Percentiles rank a stretch among this genome's conserved stretches.
Conservation (phyloP, 2,113 vertebrate genomes). For the Myrmecophaga tridactyla region DNA sequence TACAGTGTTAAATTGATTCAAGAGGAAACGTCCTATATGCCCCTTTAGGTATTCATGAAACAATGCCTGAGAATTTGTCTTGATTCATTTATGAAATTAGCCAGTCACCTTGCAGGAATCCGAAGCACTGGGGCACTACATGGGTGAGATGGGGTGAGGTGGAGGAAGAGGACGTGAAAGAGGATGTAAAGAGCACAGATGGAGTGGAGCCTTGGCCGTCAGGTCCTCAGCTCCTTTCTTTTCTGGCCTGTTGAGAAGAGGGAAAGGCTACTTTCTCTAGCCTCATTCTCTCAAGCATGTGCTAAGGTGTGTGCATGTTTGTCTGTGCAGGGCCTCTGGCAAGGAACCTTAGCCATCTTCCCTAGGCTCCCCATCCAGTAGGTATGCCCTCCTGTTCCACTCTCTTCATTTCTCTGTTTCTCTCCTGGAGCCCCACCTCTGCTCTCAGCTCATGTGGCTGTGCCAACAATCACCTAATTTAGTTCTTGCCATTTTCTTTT, state of each 20-base stretch:
- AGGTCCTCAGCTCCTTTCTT: not conserved
- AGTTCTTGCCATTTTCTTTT: not conserved
- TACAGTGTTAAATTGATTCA: conserved; percentile 37
- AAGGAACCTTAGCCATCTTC: not conserved
- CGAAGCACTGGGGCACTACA: not conserved
- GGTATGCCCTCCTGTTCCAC: not conserved
- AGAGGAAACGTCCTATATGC: conserved; percentile 27
- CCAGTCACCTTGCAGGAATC: not conserved
- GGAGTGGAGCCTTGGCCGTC: rapidly evolving
- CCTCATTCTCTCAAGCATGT: not conserved
- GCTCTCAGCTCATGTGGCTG: not conserved
- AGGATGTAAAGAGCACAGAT: rapidly evolving
- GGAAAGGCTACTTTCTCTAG: too few relatives aligned
- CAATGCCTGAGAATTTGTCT: conserved; percentile 8
- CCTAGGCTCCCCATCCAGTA: rapidly evolving
- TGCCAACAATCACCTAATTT: not conserved
- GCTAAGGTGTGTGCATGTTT: not conserved
- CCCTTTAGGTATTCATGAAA: conserved; percentile 37
- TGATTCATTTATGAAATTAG: conserved; percentile 39
- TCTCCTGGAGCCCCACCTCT: not conserved
- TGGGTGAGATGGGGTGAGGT: not conserved
- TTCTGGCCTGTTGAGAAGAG: not conserved
- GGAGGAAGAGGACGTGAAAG: not conserved
- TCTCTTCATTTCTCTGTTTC: not conserved
- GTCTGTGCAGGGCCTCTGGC: not conserved